Base-by-base conservation (phyloP, 2,888 invertebrate genomes). In the Ophion costatus region DNA sequence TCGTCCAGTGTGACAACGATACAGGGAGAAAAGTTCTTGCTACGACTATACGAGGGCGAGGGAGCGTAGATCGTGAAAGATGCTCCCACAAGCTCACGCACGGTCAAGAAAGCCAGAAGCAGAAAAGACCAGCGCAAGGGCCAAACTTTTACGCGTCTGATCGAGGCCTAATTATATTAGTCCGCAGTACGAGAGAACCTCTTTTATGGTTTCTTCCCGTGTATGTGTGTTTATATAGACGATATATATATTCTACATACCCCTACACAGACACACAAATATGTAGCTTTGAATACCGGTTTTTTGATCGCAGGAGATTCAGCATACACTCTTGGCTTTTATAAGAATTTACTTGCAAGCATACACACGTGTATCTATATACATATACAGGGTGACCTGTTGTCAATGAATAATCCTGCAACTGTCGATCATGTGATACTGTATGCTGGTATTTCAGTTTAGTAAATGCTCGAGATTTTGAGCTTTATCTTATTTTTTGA, bases 111-210 rank as follows among this genome's bases (percentile, higher is more conserved):
- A 79, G 70, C 63, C 80, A 71, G 76, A 66, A 81, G 84, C 78
- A 75, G 81, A 74, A 74, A 80, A 63, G 70, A 75, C 10, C 70
- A 70, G 73, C 77, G 73, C 73, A 70, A 69, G 83, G 73, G 81
- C 70, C 82, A 85, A 88, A 89, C 89, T 91, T 91, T 92, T 92
- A 92, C 91, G 92, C 91, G 91, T 91, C 90, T 85, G 90, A 91
- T 93, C 91, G 90, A 88, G 88, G 90, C 89, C 90, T 91, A 92
- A 93, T 93, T 29, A 29, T 92, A 92, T 92, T 91, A 89, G 90
- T 88, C 89, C 89, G 89, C 90, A 92, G 67, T 77, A 70, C 77
- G 77, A 77, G 77, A 70, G 81, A 78, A 66, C 70, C 56, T 70
- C 82, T 79, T 84, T 84, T 82, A 84, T 82, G 82, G 79, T 76